Evolutionary conservation across 2,797 vertebrate species (phyloP).

Genomic region (Kryptopterus vitreolus): DNA sequence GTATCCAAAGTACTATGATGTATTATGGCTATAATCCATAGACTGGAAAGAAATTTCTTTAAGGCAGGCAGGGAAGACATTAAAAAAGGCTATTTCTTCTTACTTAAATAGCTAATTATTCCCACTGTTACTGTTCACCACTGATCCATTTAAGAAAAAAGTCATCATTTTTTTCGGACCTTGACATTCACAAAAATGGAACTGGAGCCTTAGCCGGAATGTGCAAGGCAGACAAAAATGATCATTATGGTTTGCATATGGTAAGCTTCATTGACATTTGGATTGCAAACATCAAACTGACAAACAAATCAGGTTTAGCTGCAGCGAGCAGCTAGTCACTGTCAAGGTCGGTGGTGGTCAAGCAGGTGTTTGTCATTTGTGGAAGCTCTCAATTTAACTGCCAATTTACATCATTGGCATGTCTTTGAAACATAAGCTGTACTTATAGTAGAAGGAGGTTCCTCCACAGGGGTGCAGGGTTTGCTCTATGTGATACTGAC

Average conservation of each 20-base stretch:
- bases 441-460: not conserved
- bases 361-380: conserved; percentile 8
- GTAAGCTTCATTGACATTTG: conserved; percentile 23
- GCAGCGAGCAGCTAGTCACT: not conserved
- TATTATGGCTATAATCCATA: too few relatives aligned
- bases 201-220: not conserved
- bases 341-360: not conserved
- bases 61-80: too few relatives aligned
- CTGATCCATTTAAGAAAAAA: not conserved
- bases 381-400: not conserved
- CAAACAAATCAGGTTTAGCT: conserved; percentile 9
- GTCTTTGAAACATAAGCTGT: not conserved
- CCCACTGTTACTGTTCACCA: too few relatives aligned
- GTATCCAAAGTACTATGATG: too few relatives aligned
- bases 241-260: conserved; percentile 8
- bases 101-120: too few relatives aligned
- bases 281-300: conserved; percentile 33
- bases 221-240: not conserved
- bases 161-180: not conserved
- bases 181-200: not conserved
- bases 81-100: too few relatives aligned
- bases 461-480: not conserved
- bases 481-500: not conserved
- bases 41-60: too few relatives aligned
- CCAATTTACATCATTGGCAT: not conserved